phyloP scores from a whole-genome alignment of 1,140 invertebrate species.

The Colletes gigas region DNA sequence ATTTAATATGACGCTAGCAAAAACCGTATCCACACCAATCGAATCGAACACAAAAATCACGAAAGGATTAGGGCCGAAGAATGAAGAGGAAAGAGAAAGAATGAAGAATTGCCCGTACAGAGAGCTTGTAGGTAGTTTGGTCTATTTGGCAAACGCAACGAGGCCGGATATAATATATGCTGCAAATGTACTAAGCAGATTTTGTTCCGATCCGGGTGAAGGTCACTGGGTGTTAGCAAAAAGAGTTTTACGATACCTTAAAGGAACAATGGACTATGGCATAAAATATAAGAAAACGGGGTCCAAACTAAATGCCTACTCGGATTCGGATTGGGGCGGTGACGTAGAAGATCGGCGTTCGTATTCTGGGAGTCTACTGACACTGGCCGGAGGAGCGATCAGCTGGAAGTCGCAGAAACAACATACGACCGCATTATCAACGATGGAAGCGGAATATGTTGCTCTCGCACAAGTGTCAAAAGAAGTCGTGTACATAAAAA shows the following conservation, averaged over 20 bases:
- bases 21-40: conserved; percentile 8
- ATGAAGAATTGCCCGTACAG: background rate
- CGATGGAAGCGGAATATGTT: background rate
- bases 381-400: background rate
- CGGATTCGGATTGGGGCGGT: conserved; percentile 2
- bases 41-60: conserved; percentile 4
- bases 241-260: background rate
- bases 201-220: background rate
- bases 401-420: conserved; percentile 8
- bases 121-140: background rate
- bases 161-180: background rate
- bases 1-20: no score
- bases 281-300: no score
- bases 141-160: background rate
- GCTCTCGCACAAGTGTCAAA: background rate
- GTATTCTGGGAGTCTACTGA: background rate
- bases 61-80: background rate
- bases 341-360: background rate
- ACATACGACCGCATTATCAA: background rate
- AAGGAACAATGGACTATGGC: no score
- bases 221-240: background rate
- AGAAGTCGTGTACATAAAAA: no score
- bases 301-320: background rate
- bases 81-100: background rate
- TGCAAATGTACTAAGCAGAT: background rate